Percentiles rank a stretch among this genome's conserved stretches.
phyloP scores from a whole-genome alignment of 2,888 invertebrate genomes.

The Rotaria macrura region DNA sequence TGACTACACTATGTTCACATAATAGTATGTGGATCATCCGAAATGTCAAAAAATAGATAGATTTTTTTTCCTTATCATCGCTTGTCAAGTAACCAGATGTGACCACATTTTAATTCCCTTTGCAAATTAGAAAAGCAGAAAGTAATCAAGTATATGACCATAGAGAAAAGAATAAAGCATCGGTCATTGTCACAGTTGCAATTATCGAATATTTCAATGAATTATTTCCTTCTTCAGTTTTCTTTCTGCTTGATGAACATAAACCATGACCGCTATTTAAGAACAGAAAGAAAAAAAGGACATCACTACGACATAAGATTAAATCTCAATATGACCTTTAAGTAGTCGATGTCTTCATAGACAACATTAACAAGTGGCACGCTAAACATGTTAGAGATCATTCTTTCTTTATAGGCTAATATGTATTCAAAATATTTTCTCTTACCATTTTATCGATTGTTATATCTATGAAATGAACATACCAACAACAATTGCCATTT shows the following conservation, averaged over 20 bases:
- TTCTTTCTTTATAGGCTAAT: too few relatives aligned
- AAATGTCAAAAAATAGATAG: background rate
- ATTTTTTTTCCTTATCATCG: background rate
- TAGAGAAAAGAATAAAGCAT: background rate
- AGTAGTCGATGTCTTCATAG: background rate
- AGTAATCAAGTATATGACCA: background rate
- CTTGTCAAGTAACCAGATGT: background rate
- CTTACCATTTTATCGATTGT: background rate
- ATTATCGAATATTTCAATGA: background rate
- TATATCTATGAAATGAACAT: background rate
- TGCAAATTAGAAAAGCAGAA: background rate
- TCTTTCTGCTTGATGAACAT: background rate
- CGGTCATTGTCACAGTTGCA: background rate
- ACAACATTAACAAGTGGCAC: background rate
- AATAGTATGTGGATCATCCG: background rate
- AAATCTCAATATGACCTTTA: background rate
- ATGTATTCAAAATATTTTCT: background rate
- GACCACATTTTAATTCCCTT: background rate
- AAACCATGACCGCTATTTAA: background rate
- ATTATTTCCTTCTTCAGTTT: background rate
- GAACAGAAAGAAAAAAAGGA: background rate
- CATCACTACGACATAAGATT: background rate
- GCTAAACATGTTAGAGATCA: background rate
- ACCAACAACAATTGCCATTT: background rate
- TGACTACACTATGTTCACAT: background rate